phyloP scores from a whole-genome alignment of 2,797 vertebrate genomes.

The Pteropus rufus region DNA sequence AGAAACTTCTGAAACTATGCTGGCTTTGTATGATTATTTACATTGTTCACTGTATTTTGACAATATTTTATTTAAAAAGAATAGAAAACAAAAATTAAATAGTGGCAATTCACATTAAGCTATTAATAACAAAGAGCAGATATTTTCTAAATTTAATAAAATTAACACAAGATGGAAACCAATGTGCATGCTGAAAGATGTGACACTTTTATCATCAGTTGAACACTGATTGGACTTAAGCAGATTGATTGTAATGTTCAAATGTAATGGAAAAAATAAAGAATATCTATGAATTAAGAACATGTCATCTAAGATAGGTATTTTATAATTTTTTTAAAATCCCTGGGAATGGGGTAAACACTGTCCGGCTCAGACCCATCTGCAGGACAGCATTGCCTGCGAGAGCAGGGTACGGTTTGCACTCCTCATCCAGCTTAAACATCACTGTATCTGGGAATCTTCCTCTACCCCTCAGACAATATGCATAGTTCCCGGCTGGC shows the following conservation, averaged over 20 bases:
- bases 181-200: background rate
- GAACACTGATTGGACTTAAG: background rate
- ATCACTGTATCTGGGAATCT: background rate
- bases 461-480: background rate
- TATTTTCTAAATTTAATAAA: constrained; percentile 9
- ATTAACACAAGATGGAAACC: background rate
- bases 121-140: background rate
- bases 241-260: background rate
- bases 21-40: background rate
- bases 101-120: background rate
- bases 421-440: background rate
- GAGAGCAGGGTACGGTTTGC: background rate
- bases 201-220: background rate
- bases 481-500: background rate
- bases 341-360: background rate
- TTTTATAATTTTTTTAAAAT: background rate
- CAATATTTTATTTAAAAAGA: background rate
- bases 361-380: background rate
- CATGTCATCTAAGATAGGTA: background rate
- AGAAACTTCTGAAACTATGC: background rate
- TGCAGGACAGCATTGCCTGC: background rate
- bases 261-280: background rate
- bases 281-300: background rate
- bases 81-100: background rate
- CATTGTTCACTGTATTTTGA: background rate